phyloP scores from a whole-genome alignment of 2,113 vertebrate genomes.

The Sylvilagus bachmani region DNA sequence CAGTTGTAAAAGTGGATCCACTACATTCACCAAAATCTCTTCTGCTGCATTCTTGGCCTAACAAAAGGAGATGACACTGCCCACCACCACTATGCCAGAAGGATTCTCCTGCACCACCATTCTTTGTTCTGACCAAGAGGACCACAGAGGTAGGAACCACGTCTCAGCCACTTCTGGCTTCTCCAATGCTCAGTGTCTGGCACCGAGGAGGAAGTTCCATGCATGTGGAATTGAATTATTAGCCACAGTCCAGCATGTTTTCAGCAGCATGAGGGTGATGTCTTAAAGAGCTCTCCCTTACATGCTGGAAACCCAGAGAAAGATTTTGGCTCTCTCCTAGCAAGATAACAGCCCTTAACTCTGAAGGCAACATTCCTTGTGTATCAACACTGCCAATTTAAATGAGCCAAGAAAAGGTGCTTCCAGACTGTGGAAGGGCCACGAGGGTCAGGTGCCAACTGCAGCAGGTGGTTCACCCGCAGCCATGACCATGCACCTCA shows the following conservation, averaged over 20 bases:
- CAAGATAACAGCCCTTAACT: conserved; percentile 69
- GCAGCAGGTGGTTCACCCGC: conserved; percentile 58
- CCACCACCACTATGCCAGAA: background rate
- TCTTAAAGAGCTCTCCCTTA: conserved; percentile 50
- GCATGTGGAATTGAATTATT: conserved; percentile 22
- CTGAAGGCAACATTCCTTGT: conserved; percentile 56
- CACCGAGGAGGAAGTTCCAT: conserved; percentile 1
- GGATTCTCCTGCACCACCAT: background rate
- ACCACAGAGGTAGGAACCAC: background rate
- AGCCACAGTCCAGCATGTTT: conserved; percentile 62
- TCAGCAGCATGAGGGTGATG: conserved; percentile 21
- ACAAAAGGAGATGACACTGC: background rate
- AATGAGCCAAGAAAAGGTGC: conserved; percentile 44
- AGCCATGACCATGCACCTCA: background rate
- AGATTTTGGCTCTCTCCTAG: conserved; percentile 52
- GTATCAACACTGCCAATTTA: conserved; percentile 46
- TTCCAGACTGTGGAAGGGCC: background rate
- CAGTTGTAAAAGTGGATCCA: background rate
- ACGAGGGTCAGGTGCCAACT: background rate
- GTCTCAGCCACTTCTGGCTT: background rate
- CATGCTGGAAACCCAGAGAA: conserved; percentile 59
- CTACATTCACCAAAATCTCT: background rate
- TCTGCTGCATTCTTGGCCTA: background rate
- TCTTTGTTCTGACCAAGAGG: background rate
- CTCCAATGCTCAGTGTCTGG: background rate